Evolutionary conservation across 2,113 vertebrate species (phyloP).

Genomic region (Silurus glanis): DNA sequence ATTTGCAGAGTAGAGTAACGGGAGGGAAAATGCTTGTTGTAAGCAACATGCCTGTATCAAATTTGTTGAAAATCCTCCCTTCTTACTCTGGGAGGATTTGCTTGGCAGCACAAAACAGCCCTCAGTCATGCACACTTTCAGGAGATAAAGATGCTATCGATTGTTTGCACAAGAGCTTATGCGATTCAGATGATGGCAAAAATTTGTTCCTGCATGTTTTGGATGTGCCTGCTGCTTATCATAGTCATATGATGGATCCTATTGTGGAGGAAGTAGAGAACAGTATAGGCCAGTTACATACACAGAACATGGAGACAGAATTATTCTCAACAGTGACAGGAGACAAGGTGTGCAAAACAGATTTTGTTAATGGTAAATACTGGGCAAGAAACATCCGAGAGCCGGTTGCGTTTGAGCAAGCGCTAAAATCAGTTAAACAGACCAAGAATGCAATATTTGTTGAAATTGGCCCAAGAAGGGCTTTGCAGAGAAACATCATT

Average conservation of each 20-base stretch:
- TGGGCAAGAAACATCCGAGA: constrained; percentile 81
- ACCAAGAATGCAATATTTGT: constrained; percentile 75
- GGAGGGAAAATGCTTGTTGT: constrained; percentile 83
- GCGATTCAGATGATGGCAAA: constrained; percentile 60
- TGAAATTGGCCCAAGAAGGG: constrained; percentile 79
- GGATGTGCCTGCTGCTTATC: constrained; percentile 79
- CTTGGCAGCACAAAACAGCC: constrained; percentile 83
- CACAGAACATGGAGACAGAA: constrained; percentile 64
- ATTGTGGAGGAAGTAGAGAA: constrained; percentile 65
- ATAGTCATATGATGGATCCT: constrained; percentile 84
- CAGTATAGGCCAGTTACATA: constrained; percentile 65
- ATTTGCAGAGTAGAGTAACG: constrained; percentile 73
- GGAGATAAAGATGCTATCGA: constrained; percentile 73
- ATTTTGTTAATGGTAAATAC: constrained; percentile 78
- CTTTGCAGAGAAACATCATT: constrained; percentile 76
- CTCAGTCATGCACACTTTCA: constrained; percentile 80
- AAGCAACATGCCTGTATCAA: constrained; percentile 76
- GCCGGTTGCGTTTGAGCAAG: constrained; percentile 78
- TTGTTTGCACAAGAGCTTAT: constrained; percentile 66
- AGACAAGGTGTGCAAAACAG: constrained; percentile 58
- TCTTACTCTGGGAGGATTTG: constrained; percentile 71
- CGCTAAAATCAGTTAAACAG: constrained; percentile 62
- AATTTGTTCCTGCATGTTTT: constrained; percentile 78
- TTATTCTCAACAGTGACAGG: constrained; percentile 83
- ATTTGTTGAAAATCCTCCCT: constrained; percentile 68